phyloP scores from a whole-genome alignment of 2,888 invertebrate genomes.

The Tholera decimalis region DNA sequence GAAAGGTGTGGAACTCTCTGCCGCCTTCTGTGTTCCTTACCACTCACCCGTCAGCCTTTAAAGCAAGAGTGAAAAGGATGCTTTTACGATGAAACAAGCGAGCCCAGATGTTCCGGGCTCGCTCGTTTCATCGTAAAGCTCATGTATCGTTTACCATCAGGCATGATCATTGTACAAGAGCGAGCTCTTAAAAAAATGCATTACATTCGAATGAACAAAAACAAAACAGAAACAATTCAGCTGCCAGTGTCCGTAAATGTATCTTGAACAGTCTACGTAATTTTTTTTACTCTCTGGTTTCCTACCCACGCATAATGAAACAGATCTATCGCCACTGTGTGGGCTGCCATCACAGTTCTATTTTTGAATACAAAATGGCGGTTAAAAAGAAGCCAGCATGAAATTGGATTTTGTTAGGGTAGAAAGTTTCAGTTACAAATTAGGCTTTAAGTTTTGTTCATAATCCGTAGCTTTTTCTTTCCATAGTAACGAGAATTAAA shows the following conservation, averaged over 20 bases:
- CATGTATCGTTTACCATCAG: too few relatives aligned
- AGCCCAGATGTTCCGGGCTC: too few relatives aligned
- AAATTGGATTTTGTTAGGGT: slow-evolving; percentile 22
- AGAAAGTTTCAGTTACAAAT: slow-evolving; percentile 5
- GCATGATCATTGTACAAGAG: too few relatives aligned
- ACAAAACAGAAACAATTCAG: not conserved
- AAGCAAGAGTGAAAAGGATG: too few relatives aligned
- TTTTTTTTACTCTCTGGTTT: not conserved
- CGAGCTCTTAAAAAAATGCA: too few relatives aligned
- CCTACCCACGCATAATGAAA: slow-evolving; percentile 8
- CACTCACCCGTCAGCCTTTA: too few relatives aligned
- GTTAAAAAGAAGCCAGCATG: slow-evolving; percentile 33
- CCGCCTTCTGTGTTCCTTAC: too few relatives aligned
- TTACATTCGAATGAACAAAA: not conserved
- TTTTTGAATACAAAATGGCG: slow-evolving; percentile 31
- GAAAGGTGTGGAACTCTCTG: too few relatives aligned
- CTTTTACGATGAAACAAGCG: too few relatives aligned
- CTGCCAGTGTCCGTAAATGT: not conserved
- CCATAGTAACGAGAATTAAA: not conserved
- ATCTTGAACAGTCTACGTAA: too few relatives aligned
- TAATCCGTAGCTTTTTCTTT: not conserved
- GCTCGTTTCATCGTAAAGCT: too few relatives aligned
- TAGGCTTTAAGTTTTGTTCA: not conserved
- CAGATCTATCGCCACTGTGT: not conserved
- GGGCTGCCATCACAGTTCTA: slow-evolving; percentile 31